phyloP scores from a whole-genome alignment of 1,140 invertebrate species.

The Theocolax elegans region DNA sequence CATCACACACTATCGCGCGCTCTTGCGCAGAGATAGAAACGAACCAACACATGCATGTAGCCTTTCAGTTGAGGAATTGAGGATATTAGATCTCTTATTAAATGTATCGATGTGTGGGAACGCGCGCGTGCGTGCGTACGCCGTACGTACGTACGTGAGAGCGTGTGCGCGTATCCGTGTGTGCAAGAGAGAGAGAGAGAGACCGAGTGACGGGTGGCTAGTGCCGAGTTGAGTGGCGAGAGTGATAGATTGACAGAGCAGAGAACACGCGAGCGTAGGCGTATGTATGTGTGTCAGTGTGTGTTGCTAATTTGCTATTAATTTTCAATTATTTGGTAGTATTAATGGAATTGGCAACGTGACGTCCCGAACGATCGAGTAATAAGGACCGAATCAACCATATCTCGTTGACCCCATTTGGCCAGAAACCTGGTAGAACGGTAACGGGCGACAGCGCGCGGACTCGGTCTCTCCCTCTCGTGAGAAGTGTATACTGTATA shows the following conservation, averaged over 20 bases:
- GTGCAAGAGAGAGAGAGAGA: too few species aligned
- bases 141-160: background rate
- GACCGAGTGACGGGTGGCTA: too few species aligned
- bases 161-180: background rate
- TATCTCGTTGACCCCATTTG: constrained; percentile 34
- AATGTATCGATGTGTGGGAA: background rate
- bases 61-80: too few species aligned
- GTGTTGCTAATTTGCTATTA: background rate
- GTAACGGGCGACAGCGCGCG: constrained; percentile 5
- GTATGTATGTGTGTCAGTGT: background rate
- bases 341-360: too few species aligned
- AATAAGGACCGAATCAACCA: too few species aligned
- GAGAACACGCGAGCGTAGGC: too few species aligned
- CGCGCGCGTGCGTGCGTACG: background rate
- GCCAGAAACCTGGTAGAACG: constrained; percentile 28
- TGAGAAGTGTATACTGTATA: background rate
- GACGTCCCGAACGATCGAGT: too few species aligned
- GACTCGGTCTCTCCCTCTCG: constrained; percentile 16
- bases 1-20: constrained; percentile 39
- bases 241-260: too few species aligned
- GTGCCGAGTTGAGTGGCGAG: too few species aligned
- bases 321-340: too few species aligned
- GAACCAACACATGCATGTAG: constrained; percentile 2
- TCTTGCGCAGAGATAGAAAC: constrained; percentile 21
- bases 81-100: too few species aligned